A percentile compares a stretch with the other conserved stretches of the same genome.
Conservation (phyloP, 2,888 invertebrate species). For the Drosophila stalkeri region DNA sequence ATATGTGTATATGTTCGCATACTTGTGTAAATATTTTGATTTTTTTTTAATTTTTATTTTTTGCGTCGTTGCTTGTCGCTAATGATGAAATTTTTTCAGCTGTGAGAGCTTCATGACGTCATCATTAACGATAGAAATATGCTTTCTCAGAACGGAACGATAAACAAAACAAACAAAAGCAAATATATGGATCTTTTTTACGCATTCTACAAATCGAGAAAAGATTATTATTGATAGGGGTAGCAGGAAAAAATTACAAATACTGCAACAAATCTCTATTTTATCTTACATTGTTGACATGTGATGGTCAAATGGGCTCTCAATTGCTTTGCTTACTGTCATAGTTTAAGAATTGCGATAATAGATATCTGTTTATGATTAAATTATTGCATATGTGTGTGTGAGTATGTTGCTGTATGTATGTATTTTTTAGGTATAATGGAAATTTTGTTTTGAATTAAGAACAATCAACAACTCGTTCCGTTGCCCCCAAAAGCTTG, state of each 20-base stretch:
- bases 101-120: slow-evolving; percentile 39
- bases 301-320: slow-evolving; percentile 4
- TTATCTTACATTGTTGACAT: background rate
- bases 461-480: slow-evolving; percentile 41
- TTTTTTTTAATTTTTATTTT: slow-evolving; percentile 19
- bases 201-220: slow-evolving; percentile 5
- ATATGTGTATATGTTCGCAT: no score
- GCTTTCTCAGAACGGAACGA: slow-evolving; percentile 18
- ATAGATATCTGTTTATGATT: slow-evolving; percentile 17
- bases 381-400: background rate
- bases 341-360: slow-evolving; percentile 1
- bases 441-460: slow-evolving; percentile 26
- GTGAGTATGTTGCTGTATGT: background rate
- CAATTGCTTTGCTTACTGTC: slow-evolving; percentile 1
- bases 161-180: slow-evolving; percentile 37
- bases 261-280: slow-evolving; percentile 1
- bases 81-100: slow-evolving; percentile 44
- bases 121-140: slow-evolving; percentile 25
- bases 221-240: slow-evolving; percentile 17
- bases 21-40: slow-evolving; percentile 27
- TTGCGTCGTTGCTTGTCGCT: slow-evolving; percentile 35
- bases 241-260: background rate
- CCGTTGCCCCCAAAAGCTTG: slow-evolving; percentile 55
- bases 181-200: slow-evolving; percentile 13
- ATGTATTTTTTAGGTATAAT: slow-evolving; percentile 16